These are phyloP conservation scores for Lepidurus apus DNA, from an alignment of 1,140 invertebrate species.

Conservation along the genomic window DNA sequence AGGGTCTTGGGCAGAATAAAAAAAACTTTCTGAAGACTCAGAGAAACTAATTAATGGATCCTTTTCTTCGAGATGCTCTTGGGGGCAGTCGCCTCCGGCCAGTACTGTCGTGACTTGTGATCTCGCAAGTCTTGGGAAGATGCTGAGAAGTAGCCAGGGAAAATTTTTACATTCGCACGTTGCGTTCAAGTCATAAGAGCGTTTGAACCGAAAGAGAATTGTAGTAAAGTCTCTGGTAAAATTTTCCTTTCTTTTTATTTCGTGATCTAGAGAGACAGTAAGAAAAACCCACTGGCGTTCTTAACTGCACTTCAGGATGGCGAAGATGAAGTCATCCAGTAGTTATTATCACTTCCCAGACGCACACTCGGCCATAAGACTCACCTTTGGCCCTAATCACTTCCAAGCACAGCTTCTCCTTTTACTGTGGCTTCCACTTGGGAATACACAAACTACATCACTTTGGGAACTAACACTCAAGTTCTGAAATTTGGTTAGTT, in stretches of 20 bases:
- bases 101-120: slow-evolving; percentile 18
- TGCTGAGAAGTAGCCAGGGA: neutral
- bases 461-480: too few species aligned
- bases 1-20: neutral
- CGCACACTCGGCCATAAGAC: slow-evolving; percentile 15
- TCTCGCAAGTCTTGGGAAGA: slow-evolving; percentile 5
- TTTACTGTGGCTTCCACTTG: neutral
- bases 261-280: neutral
- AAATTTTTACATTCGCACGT: neutral
- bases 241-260: neutral
- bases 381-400: slow-evolving; percentile 15
- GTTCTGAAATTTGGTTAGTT: too few species aligned
- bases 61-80: neutral
- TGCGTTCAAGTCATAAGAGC: neutral
- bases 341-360: slow-evolving; percentile 19
- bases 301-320: slow-evolving; percentile 8
- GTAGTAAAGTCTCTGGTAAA: neutral
- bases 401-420: neutral
- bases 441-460: neutral
- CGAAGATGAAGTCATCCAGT: slow-evolving; percentile 9
- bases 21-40: neutral
- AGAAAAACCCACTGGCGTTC: neutral
- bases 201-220: neutral
- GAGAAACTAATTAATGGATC: slow-evolving; percentile 22
- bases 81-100: neutral